A percentile compares a stretch with the other conserved stretches of the same genome.
Evolutionary conservation across 2,797 vertebrate genomes (phyloP).

Genomic region (Psittacula echo): DNA sequence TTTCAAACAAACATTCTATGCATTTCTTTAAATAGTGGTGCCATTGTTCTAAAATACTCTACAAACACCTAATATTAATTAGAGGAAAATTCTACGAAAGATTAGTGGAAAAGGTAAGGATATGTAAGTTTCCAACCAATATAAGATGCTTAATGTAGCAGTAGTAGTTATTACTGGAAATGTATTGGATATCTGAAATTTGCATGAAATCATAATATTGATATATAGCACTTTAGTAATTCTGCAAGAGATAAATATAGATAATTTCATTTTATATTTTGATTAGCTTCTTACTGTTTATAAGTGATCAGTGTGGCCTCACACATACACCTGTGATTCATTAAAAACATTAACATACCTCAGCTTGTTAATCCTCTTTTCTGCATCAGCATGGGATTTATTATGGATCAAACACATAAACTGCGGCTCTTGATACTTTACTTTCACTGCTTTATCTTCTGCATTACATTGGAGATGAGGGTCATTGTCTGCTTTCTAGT

Average conservation of each 20-base stretch:
- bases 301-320: not conserved
- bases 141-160: not conserved
- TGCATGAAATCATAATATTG: not conserved
- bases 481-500: not conserved
- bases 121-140: not conserved
- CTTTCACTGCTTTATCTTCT: constrained; percentile 18
- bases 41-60: constrained; percentile 31
- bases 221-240: not conserved
- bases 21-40: not conserved
- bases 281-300: not conserved
- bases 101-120: not conserved
- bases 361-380: not conserved
- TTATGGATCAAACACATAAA: not conserved
- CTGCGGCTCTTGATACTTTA: not conserved
- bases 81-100: not conserved
- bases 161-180: not conserved
- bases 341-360: not conserved
- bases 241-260: not conserved
- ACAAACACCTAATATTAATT: not conserved
- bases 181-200: not conserved
- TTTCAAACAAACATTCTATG: not conserved
- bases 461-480: not conserved
- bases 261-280: not conserved
- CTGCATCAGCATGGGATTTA: not conserved
- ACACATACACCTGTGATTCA: accelerated